Base-by-base conservation (phyloP, 2,113 vertebrate genomes). In the Melanerpes formicivorus region DNA sequence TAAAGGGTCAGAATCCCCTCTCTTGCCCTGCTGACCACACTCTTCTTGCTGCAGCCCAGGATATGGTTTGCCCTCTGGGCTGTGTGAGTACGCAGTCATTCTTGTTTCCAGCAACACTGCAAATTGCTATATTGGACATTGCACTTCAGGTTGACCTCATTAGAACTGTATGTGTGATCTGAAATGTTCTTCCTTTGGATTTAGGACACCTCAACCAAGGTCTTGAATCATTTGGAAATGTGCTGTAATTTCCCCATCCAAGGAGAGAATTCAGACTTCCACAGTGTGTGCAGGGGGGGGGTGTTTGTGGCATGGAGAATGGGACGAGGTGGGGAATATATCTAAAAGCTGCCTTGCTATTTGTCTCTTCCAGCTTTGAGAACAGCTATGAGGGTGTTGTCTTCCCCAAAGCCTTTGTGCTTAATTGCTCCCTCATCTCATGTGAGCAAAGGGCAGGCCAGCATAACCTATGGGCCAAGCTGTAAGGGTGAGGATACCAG, bases 311-410 rank as follows among this genome's bases (percentile, higher is more conserved):
- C n/a, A 42, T n/a, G 21, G 18, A 60, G 30, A 44, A 44, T 18
- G 34, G 30, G 16, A 40, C 72, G 26, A 4, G 13, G 44, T 88
- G 44, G 40, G 67, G 54, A 79, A 16, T 67, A 12, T 34, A 17
- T 70, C 37, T 44, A 48, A 42, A 70, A 56, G 62, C 76, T 71
- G 54, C 65, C 30, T 86, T 0, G 1, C 54, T 67, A 48, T 75
- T 91, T 85, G 22, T 72, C 48, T 82, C 54, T 56, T 89, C 29
- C 54, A 72, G 85, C 48, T 93, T 77, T 88, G 90, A 80, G 69
- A 83, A 37, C 50, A 80, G 93, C 85, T 84, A 92, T 93, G 87
- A 75, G 60, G 84, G 72, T 52, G 60, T 85, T 96, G 91, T 95
- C 93, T 94, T 95, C 94, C 92, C 65, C 80, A 54, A 74, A 80